These are phyloP conservation scores for Phorcus lineatus DNA, from an alignment of 2,888 invertebrate genomes.

Conservation along the genomic window DNA sequence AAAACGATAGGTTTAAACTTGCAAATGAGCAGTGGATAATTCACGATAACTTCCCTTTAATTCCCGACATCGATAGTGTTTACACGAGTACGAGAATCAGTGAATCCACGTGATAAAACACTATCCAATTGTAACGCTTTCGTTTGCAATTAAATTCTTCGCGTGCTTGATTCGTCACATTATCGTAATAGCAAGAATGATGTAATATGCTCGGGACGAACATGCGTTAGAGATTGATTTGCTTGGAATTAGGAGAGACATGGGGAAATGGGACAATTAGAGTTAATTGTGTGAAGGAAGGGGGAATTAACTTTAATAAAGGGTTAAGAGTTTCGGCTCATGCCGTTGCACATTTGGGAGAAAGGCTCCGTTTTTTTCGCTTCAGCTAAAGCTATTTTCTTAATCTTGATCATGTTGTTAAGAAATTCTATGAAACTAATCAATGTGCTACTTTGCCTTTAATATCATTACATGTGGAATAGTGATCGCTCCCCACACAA, in stretches of 20 bases:
- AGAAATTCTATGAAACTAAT: slow-evolving; percentile 6
- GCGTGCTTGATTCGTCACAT: slow-evolving; percentile 3
- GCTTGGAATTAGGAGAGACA: slow-evolving; percentile 27
- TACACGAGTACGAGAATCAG: background rate
- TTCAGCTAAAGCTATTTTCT: background rate
- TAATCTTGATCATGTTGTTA: slow-evolving; percentile 4
- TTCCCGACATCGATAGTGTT: slow-evolving; percentile 11
- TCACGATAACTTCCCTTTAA: slow-evolving; percentile 9
- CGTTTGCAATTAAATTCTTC: background rate
- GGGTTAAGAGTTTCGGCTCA: background rate
- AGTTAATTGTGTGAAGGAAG: slow-evolving; percentile 6
- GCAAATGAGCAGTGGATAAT: slow-evolving; percentile 5
- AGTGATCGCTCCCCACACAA: too few relatives aligned
- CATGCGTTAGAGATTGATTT: slow-evolving; percentile 31
- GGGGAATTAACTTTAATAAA: slow-evolving; percentile 25
- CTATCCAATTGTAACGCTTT: slow-evolving; percentile 16
- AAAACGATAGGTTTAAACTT: background rate
- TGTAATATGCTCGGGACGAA: background rate
- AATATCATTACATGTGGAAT: slow-evolving; percentile 8
- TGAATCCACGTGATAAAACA: slow-evolving; percentile 15
- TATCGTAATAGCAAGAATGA: slow-evolving; percentile 8
- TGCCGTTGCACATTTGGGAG: too few relatives aligned
- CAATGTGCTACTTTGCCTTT: background rate
- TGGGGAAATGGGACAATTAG: slow-evolving; percentile 26
- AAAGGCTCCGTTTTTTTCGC: too few relatives aligned